Base-by-base conservation (phyloP, 2,797 vertebrate genomes). In the Pristis pectinata region DNA sequence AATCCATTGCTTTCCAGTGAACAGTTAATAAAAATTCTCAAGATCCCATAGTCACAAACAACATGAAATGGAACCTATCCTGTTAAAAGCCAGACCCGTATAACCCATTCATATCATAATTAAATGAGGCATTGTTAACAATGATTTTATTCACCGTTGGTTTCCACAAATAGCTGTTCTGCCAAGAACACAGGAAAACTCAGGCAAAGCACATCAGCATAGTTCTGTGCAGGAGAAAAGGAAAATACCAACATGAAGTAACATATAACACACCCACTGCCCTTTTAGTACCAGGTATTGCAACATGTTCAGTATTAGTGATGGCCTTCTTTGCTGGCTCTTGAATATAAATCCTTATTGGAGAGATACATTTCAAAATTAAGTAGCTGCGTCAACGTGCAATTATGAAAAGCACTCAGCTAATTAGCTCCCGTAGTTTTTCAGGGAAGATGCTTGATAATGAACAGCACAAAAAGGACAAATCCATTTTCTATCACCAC, bases 381-480 rank as follows among this genome's bases (percentile, higher is more conserved):
- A 94, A 74, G 44, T 30, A 76, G 70, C 94, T 49, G 49, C 70
- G 44, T 72, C 70, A 74, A 74, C 49, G 24, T 94, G 44, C 44
- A 94, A 94, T 94, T 94, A 94, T 94, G 70, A 74, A 94, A 27
- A 94, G 92, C 70, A 94, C 92, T 94, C 92, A 94, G 64, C 67
- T 94, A 94, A 94, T 94, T 94, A 74, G 92, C 72, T 94, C 30
- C 49, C 94, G 44, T 34, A 44, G 49, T 94, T 94, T 94, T 94
- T 70, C 44, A 53, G 15, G 41, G 44, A 74, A n/a, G 70, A 5
- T 17, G 49, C 17, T 72, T 93, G 41, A 93, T 74, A 93, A n/a
- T 76, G 92, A 94, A 74, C 1, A 53, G 13, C 15, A 76, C 70
- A 76, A 76, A 74, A 49, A 72, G 41, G 70, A 34, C 92, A 34